Percentiles rank a stretch among this genome's conserved stretches.
phyloP scores from a whole-genome alignment of 2,113 vertebrate species.

The Tinamus guttatus region DNA sequence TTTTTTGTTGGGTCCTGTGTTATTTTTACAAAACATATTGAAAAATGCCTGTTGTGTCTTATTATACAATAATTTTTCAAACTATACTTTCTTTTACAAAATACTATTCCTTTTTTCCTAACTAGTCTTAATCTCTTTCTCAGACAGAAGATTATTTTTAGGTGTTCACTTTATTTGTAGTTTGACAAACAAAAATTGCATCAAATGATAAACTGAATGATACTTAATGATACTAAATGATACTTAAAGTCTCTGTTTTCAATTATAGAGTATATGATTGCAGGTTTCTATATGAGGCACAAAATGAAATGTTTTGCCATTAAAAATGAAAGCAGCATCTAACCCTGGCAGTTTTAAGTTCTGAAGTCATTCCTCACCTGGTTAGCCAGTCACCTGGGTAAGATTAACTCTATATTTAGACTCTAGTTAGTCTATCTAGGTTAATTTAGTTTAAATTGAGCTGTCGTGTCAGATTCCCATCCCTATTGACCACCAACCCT shows the following conservation, averaged over 20 bases:
- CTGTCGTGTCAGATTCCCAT: not conserved
- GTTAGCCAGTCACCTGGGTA: not conserved
- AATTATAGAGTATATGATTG: not conserved
- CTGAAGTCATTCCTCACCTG: not conserved
- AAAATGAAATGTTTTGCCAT: not conserved
- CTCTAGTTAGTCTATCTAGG: not conserved
- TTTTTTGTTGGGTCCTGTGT: not conserved
- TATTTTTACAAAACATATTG: not conserved
- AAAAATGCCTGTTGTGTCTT: not conserved
- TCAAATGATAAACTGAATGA: not conserved
- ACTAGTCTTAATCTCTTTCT: not conserved
- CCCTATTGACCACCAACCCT: not conserved
- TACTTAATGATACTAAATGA: not conserved
- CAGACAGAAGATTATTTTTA: not conserved
- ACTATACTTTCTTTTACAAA: not conserved
- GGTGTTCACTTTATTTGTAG: not conserved
- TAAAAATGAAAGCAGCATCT: not conserved
- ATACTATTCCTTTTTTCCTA: not conserved
- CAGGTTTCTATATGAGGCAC: not conserved
- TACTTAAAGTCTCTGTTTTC: not conserved
- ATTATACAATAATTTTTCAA: not conserved
- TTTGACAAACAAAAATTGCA: not conserved
- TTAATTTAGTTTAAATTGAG: not conserved
- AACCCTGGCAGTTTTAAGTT: not conserved
- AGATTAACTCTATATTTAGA: not conserved